Evolutionary conservation across 2,888 invertebrate genomes (phyloP).

Genomic region (Timema cristinae): DNA sequence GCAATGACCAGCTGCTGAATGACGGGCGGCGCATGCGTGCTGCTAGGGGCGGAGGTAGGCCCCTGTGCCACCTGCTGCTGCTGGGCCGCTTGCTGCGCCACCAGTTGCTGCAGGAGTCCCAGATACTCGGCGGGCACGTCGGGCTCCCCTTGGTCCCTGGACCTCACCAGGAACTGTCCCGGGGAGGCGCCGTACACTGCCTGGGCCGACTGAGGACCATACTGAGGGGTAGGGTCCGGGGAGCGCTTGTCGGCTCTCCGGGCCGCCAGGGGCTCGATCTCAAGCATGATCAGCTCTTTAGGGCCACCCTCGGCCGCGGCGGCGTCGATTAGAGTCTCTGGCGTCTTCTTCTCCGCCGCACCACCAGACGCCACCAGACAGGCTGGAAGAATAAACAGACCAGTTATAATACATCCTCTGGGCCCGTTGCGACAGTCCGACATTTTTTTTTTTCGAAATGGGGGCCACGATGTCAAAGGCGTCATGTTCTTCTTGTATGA

Average conservation of each 20-base stretch:
- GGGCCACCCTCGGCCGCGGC: constrained; percentile 2
- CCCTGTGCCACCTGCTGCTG: constrained; percentile 9
- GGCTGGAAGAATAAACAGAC: no score
- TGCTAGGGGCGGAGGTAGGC: not conserved
- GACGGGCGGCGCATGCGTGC: constrained; percentile 10
- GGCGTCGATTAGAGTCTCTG: not conserved
- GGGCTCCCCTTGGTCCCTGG: constrained; percentile 15
- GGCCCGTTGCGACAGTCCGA: no score
- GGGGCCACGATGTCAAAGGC: no score
- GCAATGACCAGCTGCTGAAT: constrained; percentile 24
- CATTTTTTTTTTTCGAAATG: no score
- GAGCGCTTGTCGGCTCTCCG: constrained; percentile 1
- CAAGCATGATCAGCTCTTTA: constrained; percentile 16
- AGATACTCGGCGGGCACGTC: constrained; percentile 24
- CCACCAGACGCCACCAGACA: no score
- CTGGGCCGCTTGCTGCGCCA: constrained; percentile 19
- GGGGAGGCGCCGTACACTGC: constrained; percentile 25
- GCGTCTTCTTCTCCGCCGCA: no score
- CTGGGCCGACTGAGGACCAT: constrained; percentile 9
- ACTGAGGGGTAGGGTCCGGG: constrained; percentile 13
- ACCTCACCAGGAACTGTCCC: constrained; percentile 25
- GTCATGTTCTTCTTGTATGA: no score
- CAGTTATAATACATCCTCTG: no score
- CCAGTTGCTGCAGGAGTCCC: constrained; percentile 23
- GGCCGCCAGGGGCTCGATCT: constrained; percentile 6